phyloP scores from a whole-genome alignment of 2,113 vertebrate species.

The Brachyhypopomus occidentalis region DNA sequence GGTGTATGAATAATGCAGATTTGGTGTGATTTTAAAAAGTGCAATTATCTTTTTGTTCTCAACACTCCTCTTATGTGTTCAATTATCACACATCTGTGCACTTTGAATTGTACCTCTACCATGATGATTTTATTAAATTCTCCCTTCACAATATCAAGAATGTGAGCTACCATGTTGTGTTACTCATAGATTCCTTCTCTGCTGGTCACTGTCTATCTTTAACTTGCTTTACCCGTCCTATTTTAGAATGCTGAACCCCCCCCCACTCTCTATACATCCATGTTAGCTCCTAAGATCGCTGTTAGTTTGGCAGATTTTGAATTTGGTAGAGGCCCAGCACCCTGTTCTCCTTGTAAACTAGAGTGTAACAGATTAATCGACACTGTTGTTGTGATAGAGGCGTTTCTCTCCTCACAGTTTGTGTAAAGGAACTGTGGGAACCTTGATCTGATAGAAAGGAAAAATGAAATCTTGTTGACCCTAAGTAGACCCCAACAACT shows the following conservation, averaged over 20 bases:
- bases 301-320: neutral
- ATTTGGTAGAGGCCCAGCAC: too few relatives aligned
- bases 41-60: neutral
- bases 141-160: neutral
- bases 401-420: slow-evolving; percentile 22
- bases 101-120: neutral
- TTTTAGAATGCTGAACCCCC: slow-evolving; percentile 22
- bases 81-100: neutral
- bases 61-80: neutral
- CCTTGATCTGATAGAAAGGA: slow-evolving; percentile 42
- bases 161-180: neutral
- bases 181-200: slow-evolving; percentile 36
- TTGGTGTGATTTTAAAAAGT: neutral
- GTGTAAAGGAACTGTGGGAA: slow-evolving; percentile 14
- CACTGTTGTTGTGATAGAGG: neutral
- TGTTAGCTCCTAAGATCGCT: neutral
- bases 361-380: neutral
- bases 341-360: neutral
- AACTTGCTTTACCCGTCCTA: slow-evolving; percentile 18
- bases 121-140: neutral
- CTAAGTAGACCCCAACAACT: too few relatives aligned
- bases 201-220: slow-evolving; percentile 43
- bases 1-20: neutral
- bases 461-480: slow-evolving; percentile 1
- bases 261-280: neutral